Percentiles rank a stretch among this genome's conserved stretches.
phyloP scores from a whole-genome alignment of 2,888 invertebrate species.

The Oegoconia quadripuncta region DNA sequence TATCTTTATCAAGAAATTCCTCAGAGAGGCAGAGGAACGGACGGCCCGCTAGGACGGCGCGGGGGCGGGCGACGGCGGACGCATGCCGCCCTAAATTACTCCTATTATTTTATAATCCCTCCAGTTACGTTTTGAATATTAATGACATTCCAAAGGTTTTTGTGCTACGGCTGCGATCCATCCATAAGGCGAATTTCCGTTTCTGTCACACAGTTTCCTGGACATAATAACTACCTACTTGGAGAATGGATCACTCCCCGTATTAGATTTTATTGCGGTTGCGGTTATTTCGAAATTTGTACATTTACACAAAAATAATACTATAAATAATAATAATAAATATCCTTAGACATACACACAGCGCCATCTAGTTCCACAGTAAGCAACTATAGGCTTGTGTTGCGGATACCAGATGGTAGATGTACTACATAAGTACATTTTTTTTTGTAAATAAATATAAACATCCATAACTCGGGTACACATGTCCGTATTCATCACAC shows the following conservation, averaged over 20 bases:
- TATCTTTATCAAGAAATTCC: slow-evolving; percentile 72
- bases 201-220: slow-evolving; percentile 48
- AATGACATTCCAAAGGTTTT: slow-evolving; percentile 72
- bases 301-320: no score
- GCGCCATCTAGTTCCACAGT: no score
- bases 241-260: not conserved
- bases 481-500: no score
- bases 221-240: not conserved
- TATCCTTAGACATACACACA: no score
- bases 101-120: slow-evolving; percentile 79
- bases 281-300: no score
- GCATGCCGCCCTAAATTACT: slow-evolving; percentile 73
- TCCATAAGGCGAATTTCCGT: slow-evolving; percentile 58
- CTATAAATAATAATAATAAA: no score
- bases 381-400: no score
- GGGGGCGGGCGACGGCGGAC: slow-evolving; percentile 34
- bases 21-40: slow-evolving; percentile 24
- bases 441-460: no score
- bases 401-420: no score
- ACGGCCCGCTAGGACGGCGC: slow-evolving; percentile 33
- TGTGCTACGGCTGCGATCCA: slow-evolving; percentile 56
- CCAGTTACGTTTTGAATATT: slow-evolving; percentile 77
- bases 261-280: no score
- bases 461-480: no score
- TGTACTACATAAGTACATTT: no score